Evolutionary conservation across 2,113 vertebrate species (phyloP), one percentile per base, ranked within the genome.

Genomic region (Albula goreensis): DNA sequence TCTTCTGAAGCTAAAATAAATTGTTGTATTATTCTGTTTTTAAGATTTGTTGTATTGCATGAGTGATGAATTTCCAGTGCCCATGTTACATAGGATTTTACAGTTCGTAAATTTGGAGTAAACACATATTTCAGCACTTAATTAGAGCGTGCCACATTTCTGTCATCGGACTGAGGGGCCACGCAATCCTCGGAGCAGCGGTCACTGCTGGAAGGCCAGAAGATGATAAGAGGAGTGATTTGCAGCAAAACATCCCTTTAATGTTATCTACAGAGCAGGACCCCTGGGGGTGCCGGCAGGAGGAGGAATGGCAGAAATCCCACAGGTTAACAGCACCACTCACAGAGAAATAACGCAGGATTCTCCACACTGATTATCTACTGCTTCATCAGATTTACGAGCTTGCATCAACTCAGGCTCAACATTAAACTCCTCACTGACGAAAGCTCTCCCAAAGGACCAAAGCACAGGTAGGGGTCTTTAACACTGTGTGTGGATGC

Each of bases 261-360:
- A 79, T 79, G 78, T 79, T 79, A 50, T 79, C 78, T 50, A 6
- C 78, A 50, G 78, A 50, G 78, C 78, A 48, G 78, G 78, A 79
- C 78, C 78, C 49, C 78, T 50, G 31, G 49, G 49, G 78, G 31
- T 25, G 48, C 78, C 78, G 5, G 49, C 10, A 79, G 12, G 13
- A 17, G 31, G 78, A 79, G 49, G 78, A 79, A 15, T 50, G 78
- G 41, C 15, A 17, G 8, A 50, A 50, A 31, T 31, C 70, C 70
- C 70, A 9, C 70, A 74, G 70, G 70, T 74, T 74, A 74, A 74
- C n/a, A 74, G 70, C n/a, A 31, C 70, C 70, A 12, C 78, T 17
- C 4, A 48, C 31, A 48, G 78, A 17, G 77, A 49, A 10, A 50
- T 17, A 17, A 48, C 78, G 17, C 48, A 50, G 78, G 78, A 79